These are phyloP conservation scores for Coendou prehensilis DNA, from an alignment of 2,797 vertebrate genomes.

Conservation along the genomic window DNA sequence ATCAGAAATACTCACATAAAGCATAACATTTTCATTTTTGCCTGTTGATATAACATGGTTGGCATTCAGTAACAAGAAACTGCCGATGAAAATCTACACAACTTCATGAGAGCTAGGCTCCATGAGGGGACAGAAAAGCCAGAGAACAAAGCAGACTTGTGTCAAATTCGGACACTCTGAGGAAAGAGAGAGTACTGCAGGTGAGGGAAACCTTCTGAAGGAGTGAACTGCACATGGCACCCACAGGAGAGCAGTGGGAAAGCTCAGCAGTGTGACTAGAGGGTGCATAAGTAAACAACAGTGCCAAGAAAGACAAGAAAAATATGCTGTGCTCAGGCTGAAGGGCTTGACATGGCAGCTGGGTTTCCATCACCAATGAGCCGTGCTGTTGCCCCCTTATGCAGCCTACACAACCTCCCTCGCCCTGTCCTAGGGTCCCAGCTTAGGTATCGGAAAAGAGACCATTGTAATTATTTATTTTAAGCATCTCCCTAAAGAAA, in stretches of 20 bases:
- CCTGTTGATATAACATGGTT: not conserved
- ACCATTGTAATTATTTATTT: not conserved
- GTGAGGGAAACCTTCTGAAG: not conserved
- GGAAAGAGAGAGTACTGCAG: not conserved
- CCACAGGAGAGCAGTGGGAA: not conserved
- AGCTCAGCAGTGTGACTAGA: not conserved
- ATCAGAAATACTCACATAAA: not conserved
- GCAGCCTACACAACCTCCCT: not conserved
- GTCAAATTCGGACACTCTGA: not conserved
- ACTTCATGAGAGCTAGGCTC: not conserved
- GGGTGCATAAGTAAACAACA: not conserved
- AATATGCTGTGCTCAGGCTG: fast-evolving
- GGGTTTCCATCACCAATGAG: not conserved
- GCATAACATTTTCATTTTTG: not conserved
- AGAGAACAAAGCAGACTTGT: not conserved
- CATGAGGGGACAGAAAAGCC: not conserved
- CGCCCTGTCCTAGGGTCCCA: not conserved
- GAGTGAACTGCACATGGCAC: fast-evolving
- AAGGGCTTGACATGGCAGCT: not conserved
- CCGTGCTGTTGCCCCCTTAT: not conserved
- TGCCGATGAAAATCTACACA: not conserved
- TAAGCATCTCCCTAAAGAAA: not conserved
- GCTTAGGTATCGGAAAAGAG: not conserved
- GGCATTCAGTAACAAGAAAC: not conserved
- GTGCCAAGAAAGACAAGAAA: not conserved